Evolutionary conservation across 2,888 invertebrate species (phyloP).

Genomic region (Mimumesa dahlbomi): DNA sequence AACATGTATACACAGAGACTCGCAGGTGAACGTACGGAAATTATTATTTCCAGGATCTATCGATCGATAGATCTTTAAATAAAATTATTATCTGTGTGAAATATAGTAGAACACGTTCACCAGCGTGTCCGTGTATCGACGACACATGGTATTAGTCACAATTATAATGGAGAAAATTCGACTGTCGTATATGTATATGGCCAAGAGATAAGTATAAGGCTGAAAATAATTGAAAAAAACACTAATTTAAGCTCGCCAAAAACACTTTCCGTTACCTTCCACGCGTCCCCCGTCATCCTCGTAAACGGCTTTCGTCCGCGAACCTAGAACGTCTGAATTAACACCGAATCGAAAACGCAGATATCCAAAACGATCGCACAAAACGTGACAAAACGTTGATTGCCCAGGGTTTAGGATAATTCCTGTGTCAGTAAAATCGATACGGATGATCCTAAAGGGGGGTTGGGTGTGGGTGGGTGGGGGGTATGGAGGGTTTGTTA

Average conservation of each 20-base stretch:
- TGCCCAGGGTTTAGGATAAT: conserved; percentile 62
- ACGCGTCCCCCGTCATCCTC: conserved; percentile 20
- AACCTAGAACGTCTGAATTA: conserved; percentile 24
- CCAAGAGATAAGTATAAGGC: too few relatives aligned
- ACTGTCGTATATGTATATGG: too few relatives aligned
- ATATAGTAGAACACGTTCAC: too few relatives aligned
- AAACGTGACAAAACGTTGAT: conserved; percentile 37
- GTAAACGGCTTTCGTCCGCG: not conserved
- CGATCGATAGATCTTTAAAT: too few relatives aligned
- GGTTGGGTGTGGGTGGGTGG: too few relatives aligned
- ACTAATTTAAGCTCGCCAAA: conserved; percentile 24
- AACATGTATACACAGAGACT: too few relatives aligned
- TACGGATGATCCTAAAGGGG: conserved; percentile 28
- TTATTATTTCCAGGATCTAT: too few relatives aligned
- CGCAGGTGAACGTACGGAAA: too few relatives aligned
- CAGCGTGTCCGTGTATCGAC: too few relatives aligned
- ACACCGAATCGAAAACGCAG: not conserved
- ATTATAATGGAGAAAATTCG: too few relatives aligned
- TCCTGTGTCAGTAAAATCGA: conserved; percentile 16
- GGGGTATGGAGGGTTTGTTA: too few relatives aligned
- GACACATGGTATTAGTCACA: conserved; percentile 27
- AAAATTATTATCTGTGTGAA: too few relatives aligned
- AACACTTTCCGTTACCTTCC: conserved; percentile 36
- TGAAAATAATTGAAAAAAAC: conserved; percentile 33
- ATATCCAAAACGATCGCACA: not conserved